These are phyloP conservation scores for Ceryle rudis DNA, from an alignment of 2,797 vertebrate species.

Conservation along the genomic window DNA sequence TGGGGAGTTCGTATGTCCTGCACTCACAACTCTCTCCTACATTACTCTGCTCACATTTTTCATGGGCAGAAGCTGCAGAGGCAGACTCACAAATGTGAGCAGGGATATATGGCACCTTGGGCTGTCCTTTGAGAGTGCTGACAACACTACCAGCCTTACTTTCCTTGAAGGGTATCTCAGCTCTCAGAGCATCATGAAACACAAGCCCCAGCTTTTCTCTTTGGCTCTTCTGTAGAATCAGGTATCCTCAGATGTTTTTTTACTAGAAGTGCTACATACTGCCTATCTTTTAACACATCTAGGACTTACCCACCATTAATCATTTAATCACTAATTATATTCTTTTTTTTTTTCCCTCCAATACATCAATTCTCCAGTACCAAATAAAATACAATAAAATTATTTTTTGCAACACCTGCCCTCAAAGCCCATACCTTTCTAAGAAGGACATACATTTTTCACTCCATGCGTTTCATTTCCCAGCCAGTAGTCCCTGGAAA, in stretches of 20 bases:
- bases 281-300: neutral
- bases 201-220: neutral
- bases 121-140: neutral
- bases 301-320: neutral
- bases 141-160: neutral
- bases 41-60: neutral
- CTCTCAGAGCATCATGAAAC: neutral
- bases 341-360: neutral
- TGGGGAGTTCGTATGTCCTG: fast-evolving
- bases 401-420: fast-evolving
- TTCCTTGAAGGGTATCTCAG: neutral
- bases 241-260: neutral
- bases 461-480: neutral
- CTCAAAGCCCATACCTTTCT: neutral
- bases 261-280: neutral
- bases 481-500: neutral
- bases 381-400: neutral
- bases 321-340: neutral
- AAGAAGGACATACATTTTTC: neutral
- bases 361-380: neutral
- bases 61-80: neutral
- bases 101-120: neutral
- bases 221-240: neutral
- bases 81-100: neutral
- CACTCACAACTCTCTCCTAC: neutral